Evolutionary conservation across 2,113 vertebrate species (phyloP), one percentile per base, ranked within the genome.

Genomic region (Triplophysa siluroides): DNA sequence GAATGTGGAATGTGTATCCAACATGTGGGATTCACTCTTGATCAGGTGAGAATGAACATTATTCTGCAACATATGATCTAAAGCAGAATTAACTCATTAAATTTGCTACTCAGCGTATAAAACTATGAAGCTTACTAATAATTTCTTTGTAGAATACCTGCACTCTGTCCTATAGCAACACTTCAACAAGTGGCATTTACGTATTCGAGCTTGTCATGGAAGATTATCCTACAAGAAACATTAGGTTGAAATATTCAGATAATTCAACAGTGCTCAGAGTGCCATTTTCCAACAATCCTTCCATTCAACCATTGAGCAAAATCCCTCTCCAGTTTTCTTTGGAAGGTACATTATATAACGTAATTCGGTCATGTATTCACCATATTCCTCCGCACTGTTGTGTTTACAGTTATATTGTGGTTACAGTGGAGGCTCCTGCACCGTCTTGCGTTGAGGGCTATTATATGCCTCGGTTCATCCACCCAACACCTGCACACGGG

Each of bases 1-100:
- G 50, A 54, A 18, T 54, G 50, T 74, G 71, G 38, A 23, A 74
- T 60, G n/a, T 74, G 71, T 38, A 11, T 24, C 38, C 56, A 61
- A 45, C 56, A 0, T 61, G 4, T 33, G 1, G 71, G 71, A 60
- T 74, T 74, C 56, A 61, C 13, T 24, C 23, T 74, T 3, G 0
- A 74, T 8, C n/a, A 74, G 56, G 71, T 74, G 56, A 74, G 21
- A 54, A 18, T 18, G 50, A 54, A 18, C 14, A 18, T 10, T 16
- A 54, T 54, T 18, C 50, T 54, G 1, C 16, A 54, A 54, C 14
- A 54, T 50, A 50, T 54, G 5, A 45, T 12, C 43, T 12, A 45
- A 18, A 16, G 14, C 13, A 50, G 14, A 50, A 50, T 50, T 18
- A 52, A 18, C 4, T 12, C 43, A 45, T 5, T 18, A 1, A 1